phyloP scores from a whole-genome alignment of 2,113 vertebrate species.

The Catagonus wagneri region DNA sequence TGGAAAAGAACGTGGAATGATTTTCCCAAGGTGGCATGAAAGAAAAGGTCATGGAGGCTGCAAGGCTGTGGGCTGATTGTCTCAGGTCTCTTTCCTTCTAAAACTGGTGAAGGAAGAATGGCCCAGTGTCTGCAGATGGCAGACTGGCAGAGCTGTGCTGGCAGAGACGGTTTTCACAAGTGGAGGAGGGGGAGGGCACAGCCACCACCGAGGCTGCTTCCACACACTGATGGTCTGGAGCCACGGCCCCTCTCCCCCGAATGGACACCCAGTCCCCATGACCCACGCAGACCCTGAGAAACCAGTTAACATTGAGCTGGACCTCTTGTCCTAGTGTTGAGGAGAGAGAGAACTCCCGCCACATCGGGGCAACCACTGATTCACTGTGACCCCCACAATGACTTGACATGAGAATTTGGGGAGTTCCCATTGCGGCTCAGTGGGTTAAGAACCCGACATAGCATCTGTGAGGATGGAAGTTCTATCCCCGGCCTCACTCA shows the following conservation, averaged over 20 bases:
- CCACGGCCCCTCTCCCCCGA: background rate
- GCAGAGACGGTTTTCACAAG: background rate
- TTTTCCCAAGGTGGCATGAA: background rate
- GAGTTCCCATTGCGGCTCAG: too few relatives aligned
- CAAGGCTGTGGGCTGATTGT: background rate
- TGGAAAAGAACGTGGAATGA: background rate
- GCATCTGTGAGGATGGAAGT: too few relatives aligned
- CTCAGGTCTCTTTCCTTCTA: background rate
- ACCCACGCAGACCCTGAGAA: too few relatives aligned
- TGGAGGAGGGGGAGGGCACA: fast-evolving
- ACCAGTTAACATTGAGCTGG: background rate
- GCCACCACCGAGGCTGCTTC: background rate
- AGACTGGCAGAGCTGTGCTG: background rate
- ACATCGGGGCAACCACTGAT: background rate
- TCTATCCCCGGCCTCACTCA: too few relatives aligned
- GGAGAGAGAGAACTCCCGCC: background rate
- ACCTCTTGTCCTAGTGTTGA: background rate
- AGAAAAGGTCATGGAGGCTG: background rate
- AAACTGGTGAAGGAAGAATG: too few relatives aligned
- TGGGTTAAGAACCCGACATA: too few relatives aligned
- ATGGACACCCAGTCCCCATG: background rate
- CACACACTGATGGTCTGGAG: background rate
- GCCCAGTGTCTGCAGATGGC: background rate
- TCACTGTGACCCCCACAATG: background rate
- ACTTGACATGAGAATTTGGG: background rate